Percentiles rank a stretch among this genome's conserved stretches.
These are phyloP conservation scores for Acleris sparsana DNA, from an alignment of 2,888 invertebrate genomes.

Conservation along the genomic window DNA sequence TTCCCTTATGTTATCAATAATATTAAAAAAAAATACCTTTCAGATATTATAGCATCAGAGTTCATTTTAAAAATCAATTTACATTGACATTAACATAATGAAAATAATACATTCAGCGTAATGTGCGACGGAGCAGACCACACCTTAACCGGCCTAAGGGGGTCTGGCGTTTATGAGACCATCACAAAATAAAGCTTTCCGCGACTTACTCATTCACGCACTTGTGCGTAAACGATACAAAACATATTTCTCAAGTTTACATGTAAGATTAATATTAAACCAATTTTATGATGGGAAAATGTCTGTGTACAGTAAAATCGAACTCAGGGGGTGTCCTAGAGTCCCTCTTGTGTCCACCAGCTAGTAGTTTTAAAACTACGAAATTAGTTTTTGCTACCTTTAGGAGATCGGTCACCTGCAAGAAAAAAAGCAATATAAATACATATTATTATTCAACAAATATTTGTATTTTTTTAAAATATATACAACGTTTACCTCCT, in stretches of 20 bases:
- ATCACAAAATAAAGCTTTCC: not conserved
- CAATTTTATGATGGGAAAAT: slow-evolving; percentile 95
- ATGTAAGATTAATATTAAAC: slow-evolving; percentile 50
- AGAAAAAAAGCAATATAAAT: slow-evolving; percentile 42
- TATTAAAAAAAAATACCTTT: no score
- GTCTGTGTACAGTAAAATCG: slow-evolving; percentile 94
- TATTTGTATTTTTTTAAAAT: not conserved
- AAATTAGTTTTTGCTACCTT: slow-evolving; percentile 98
- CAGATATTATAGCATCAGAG: no score
- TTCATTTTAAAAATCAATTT: no score
- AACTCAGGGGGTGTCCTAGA: slow-evolving; percentile 93
- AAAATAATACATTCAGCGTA: no score
- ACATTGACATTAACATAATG: no score
- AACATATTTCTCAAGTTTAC: not conserved
- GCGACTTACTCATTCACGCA: not conserved
- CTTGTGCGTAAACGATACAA: not conserved
- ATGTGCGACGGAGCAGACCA: not conserved
- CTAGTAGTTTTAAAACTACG: slow-evolving; percentile 95
- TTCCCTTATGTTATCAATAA: no score
- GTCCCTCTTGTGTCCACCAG: slow-evolving; percentile 96
- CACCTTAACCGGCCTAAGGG: not conserved
- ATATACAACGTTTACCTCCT: slow-evolving; percentile 84
- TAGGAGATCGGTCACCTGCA: slow-evolving; percentile 90
- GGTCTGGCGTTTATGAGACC: no score
- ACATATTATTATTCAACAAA: no score